A percentile compares a stretch with the other conserved stretches of the same genome.
These are phyloP conservation scores for Lipotes vexillifer DNA, from an alignment of 2,113 vertebrate genomes.

Conservation along the genomic window DNA sequence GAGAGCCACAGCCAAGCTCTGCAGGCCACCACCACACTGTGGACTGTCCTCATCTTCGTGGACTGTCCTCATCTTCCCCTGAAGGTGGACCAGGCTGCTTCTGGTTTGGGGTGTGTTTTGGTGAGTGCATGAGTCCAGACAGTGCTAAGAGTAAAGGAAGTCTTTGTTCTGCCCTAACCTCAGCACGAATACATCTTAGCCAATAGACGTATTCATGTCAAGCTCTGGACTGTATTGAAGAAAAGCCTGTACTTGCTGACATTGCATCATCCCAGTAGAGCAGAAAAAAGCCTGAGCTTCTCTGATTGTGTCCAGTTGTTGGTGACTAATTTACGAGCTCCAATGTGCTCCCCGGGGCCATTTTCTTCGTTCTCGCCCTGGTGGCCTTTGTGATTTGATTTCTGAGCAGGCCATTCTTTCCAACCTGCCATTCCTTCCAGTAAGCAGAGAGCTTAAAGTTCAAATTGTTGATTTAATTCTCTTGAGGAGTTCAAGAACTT, in stretches of 20 bases:
- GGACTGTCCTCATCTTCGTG: too few relatives aligned
- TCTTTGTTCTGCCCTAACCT: not conserved
- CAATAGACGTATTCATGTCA: not conserved
- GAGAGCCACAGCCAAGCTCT: not conserved
- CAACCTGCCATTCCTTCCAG: conserved; percentile 10
- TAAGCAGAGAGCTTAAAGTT: conserved; percentile 44
- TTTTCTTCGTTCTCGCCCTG: conserved; percentile 36
- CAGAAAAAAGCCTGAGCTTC: not conserved
- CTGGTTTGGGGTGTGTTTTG: not conserved
- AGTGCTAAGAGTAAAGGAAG: not conserved
- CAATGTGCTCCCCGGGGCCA: not conserved
- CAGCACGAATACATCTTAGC: not conserved
- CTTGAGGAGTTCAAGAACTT: conserved; percentile 33
- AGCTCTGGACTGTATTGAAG: not conserved
- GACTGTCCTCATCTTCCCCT: not conserved
- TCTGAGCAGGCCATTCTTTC: conserved; percentile 36
- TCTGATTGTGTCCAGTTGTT: not conserved
- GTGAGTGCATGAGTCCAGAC: not conserved
- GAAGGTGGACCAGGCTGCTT: not conserved
- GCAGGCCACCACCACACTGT: too few relatives aligned
- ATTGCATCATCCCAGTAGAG: not conserved
- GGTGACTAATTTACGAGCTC: conserved; percentile 42
- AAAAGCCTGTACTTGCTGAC: not conserved
- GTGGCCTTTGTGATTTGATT: conserved; percentile 58
- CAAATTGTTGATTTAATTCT: conserved; percentile 42